A percentile compares a stretch with the other conserved stretches of the same genome.
Conservation (phyloP, 1,140 invertebrate species). For the Dreissena polymorpha region DNA sequence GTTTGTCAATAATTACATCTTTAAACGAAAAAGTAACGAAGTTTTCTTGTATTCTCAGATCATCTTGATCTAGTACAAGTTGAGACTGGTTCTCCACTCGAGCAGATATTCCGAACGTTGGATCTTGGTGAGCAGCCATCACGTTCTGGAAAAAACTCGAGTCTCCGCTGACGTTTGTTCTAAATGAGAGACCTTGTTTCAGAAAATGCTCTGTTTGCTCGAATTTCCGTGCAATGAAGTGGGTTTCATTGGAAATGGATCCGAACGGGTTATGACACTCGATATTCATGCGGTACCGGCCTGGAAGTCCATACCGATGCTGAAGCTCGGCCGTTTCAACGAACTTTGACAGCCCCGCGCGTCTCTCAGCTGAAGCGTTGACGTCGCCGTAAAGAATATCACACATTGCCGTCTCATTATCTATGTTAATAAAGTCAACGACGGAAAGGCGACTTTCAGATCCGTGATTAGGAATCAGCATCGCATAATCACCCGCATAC, state of each 20-base stretch:
- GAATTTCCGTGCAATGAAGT: conserved; percentile 56
- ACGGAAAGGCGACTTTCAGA: conserved; percentile 16
- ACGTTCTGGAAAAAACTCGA: conserved; percentile 47
- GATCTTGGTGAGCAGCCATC: conserved; percentile 8
- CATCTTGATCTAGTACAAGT: neutral
- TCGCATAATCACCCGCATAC: conserved; percentile 62
- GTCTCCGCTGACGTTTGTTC: conserved; percentile 48
- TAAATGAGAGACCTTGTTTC: conserved; percentile 36
- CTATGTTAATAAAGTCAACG: conserved; percentile 48
- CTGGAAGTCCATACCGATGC: conserved; percentile 48
- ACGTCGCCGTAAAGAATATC: conserved; percentile 51
- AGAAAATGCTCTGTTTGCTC: conserved; percentile 52
- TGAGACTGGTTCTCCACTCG: conserved; percentile 13
- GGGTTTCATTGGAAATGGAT: conserved; percentile 21
- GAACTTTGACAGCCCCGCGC: conserved; percentile 52
- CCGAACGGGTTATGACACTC: conserved; percentile 64
- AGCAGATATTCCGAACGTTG: conserved; percentile 6
- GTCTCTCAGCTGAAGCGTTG: conserved; percentile 48
- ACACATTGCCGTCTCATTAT: conserved; percentile 37
- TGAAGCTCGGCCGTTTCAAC: neutral
- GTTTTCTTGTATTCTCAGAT: conserved; percentile 60
- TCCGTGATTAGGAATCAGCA: conserved; percentile 54
- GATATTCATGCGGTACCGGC: conserved; percentile 50
- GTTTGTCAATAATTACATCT: conserved; percentile 45
- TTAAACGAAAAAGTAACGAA: conserved; percentile 53